These are phyloP conservation scores for Alaudala cheleensis DNA, from an alignment of 2,113 vertebrate species.

Conservation along the genomic window DNA sequence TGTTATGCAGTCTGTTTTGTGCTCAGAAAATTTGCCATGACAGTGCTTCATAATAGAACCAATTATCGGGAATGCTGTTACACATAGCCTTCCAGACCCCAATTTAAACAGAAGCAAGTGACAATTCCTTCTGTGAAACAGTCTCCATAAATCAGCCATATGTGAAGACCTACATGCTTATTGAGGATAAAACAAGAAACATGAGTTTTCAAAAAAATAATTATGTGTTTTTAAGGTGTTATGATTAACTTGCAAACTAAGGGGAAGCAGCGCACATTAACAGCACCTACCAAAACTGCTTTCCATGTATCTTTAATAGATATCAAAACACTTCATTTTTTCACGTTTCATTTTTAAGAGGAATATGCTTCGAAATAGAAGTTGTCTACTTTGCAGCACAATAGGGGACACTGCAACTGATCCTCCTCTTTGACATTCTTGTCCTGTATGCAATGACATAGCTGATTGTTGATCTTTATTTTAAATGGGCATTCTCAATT, in stretches of 20 bases:
- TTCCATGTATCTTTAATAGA: not conserved
- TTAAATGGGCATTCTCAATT: not conserved
- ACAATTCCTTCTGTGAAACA: conserved; percentile 63
- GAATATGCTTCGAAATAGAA: not conserved
- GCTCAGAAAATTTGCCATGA: conserved; percentile 63
- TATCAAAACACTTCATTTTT: not conserved
- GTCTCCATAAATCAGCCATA: conserved; percentile 41
- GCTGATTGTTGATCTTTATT: not conserved
- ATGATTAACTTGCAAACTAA: not conserved
- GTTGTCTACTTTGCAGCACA: not conserved
- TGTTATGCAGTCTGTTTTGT: conserved; percentile 55
- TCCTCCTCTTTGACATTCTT: not conserved
- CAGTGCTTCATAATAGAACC: conserved; percentile 69
- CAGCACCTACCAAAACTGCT: not conserved
- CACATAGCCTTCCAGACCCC: conserved; percentile 60
- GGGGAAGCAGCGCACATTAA: not conserved
- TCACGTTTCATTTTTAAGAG: not conserved
- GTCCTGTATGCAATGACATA: not conserved
- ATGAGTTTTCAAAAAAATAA: not conserved
- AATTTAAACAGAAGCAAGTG: conserved; percentile 68
- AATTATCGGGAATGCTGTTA: conserved; percentile 71
- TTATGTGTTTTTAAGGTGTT: not conserved
- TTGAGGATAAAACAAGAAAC: not conserved
- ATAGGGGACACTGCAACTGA: not conserved
- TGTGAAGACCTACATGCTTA: conserved; percentile 35